Base-by-base conservation (phyloP, 2,113 vertebrate genomes). In the Peromyscus leucopus region DNA sequence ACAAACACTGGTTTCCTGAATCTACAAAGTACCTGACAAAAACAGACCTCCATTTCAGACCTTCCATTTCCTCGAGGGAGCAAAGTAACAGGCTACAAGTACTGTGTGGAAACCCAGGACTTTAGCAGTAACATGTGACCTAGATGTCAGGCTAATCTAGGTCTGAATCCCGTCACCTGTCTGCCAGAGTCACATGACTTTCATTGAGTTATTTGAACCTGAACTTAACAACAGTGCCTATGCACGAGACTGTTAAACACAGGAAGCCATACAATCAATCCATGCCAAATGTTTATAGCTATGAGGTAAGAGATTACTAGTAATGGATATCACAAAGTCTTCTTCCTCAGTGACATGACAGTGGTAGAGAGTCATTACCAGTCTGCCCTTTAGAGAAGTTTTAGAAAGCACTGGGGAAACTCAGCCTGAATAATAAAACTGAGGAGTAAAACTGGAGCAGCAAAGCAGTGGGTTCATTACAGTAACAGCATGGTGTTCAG, bases 401-500 rank as follows among this genome's bases (percentile, higher is more conserved):
- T 97, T 96, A 94, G 96, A 92, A 97, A 91, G 95, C 97, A 84
- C 51, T 2, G 3, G 2, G 0, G 0, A 84, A 65, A 46, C 85
- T 97, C 83, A 95, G 91, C 96, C 78, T 85, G 75, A 97, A 51
- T 88, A 97, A 88, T 36, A 67, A 97, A 98, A 94, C n/a, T 57
- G 92, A 92, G 96, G 83, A 84, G 2, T 92, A 79, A 90, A 95
- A 96, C 87, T 98, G 94, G 75, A 93, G 93, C 93, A 96, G 96
- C 90, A 91, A 94, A 80, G 57, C 96, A 83, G 85, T 94, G 79
- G 93, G 74, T 61, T 98, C 96, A 91, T 97, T 97, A 89, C 65
- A 97, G 3, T 94, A 96, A 95, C 96, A 98, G 98, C 98, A 98
- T 97, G 98, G 95, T 76, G 85, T 97, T 97, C 94, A 97, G 79